Base-by-base conservation (phyloP, 1,140 invertebrate species). In the Mactra quadrangularis region DNA sequence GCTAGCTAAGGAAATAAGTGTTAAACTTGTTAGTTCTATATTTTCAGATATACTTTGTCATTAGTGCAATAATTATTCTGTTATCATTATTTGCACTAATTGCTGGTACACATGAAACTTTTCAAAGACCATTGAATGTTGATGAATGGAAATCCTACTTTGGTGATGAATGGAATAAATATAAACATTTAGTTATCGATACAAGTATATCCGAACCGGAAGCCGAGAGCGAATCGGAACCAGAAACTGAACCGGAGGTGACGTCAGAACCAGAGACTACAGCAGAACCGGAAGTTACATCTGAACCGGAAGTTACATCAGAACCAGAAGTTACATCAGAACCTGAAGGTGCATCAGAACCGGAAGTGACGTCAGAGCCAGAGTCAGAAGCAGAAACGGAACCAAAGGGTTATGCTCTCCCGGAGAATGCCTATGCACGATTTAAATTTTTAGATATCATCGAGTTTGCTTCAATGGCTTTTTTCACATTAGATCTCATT, bases 361-460 rank as follows among this genome's bases (percentile, higher is more conserved):
- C 45, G 35, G 64, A 68, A 47, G n/a, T n/a, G 22, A 35, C 33
- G 25, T 27, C 64, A 9, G 64, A 47, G 47, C 17, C 64, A 25
- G 64, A 68, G 17, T 35, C 64, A n/a, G 64, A 68, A 47, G 25
- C 17, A 27, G 22, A 82, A 86, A 17, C 66, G 91, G 47, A 91
- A 92, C 62, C 78, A 90, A 31, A 78, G 19, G n/a, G 33, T 33
- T 13, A 50, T 13, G 41, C 62, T 4, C 25, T 78, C 11, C 60
- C 76, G 9, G 76, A 78, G 64, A 68, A 68, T 33, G 38, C 76
- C 13, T 41, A 27, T 25, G 62, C 38, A 55, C 27, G 76, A 52
- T 78, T 52, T 55, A 6, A 19, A 3, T 66, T 68, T 27, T 41
- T 78, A 59, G 76, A 78, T 27, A 22, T 68, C 2, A 78, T 68